phyloP scores from a whole-genome alignment of 2,888 invertebrate species.

The Tanytarsus gracilentus region DNA sequence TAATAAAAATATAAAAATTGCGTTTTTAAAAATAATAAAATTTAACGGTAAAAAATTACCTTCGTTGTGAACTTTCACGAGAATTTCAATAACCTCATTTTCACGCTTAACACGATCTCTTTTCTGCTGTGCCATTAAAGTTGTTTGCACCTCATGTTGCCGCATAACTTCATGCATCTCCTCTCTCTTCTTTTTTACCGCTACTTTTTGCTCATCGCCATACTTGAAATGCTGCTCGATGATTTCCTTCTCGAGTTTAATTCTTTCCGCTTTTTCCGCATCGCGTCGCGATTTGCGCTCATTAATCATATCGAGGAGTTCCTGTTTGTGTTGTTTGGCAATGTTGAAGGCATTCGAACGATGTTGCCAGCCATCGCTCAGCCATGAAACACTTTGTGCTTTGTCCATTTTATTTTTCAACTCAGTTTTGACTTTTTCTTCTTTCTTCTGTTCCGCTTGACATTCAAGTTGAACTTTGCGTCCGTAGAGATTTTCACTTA shows the following conservation, averaged over 20 bases:
- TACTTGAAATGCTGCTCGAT: neutral
- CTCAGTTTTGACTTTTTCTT: slow-evolving; percentile 13
- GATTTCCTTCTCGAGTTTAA: neutral
- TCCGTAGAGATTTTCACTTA: slow-evolving; percentile 15
- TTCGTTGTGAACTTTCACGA: slow-evolving; percentile 19
- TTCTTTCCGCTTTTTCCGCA: neutral
- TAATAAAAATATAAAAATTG: too few species aligned
- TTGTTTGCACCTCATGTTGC: slow-evolving; percentile 5
- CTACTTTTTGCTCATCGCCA: neutral
- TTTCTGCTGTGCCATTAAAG: slow-evolving; percentile 17
- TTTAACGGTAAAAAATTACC: too few species aligned
- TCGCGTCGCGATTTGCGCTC: neutral
- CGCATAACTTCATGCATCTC: slow-evolving; percentile 16
- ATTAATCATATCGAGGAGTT: neutral
- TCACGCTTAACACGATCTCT: neutral
- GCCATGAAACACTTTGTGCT: slow-evolving; percentile 13
- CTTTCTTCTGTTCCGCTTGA: neutral
- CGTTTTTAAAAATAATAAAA: too few species aligned
- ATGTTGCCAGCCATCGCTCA: slow-evolving; percentile 12
- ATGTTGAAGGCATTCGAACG: slow-evolving; percentile 14
- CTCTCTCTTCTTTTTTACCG: neutral
- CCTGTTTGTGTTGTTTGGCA: slow-evolving; percentile 11
- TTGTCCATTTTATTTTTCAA: slow-evolving; percentile 5
- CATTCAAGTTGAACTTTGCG: slow-evolving; percentile 15
- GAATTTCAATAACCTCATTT: slow-evolving; percentile 8